Evolutionary conservation across 2,888 invertebrate species (phyloP), one percentile per base, ranked within the genome.

Genomic region (Slavum lentiscoides): DNA sequence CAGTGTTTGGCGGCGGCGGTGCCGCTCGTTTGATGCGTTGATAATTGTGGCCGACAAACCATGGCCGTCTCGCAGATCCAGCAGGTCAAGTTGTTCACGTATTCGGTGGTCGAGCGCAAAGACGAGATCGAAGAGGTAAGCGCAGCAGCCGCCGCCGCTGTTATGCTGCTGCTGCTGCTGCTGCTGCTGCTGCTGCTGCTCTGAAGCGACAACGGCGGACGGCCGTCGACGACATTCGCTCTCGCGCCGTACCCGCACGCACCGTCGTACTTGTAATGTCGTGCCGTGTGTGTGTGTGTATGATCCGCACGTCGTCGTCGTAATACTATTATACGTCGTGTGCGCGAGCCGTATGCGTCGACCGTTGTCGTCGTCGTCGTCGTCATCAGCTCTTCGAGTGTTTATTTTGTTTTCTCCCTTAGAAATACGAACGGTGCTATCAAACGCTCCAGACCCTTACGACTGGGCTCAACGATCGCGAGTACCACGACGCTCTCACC

Each of bases 341-440:
- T 75, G 74, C 55, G 74, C 64, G 64, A 74, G 74, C 64, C 55
- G 64, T 64, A 66, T 74, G 55, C 37, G 74, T 74, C 66, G 66
- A 64, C 53, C 64, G 74, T 74, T 37, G 74, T 74, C 55, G 74
- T 64, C 55, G 55, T 70, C 30, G 68, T 53, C 53, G 68, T 21
- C 6, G 37, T 64, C 30, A 21, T 43, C 49, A 13, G 53, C 15
- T 15, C 30, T 30, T 8, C 74, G 39, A 66, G 66, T 58, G 55
- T 66, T 75, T 58, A 75, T 77, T 64, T 82, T 81, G 58, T 83
- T 83, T 83, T 86, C 85, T 85, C 84, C 85, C 90, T 86, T 91
- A 97, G 97, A 94, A 94, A 90, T 93, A 94, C 86, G 96, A 97
- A 87, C 91, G 94, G 86, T 93, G 94, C 85, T 94, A 92, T 87